A percentile compares a stretch with the other conserved stretches of the same genome.
Evolutionary conservation across 2,888 invertebrate species (phyloP).

Genomic region (Litoditis marina): DNA sequence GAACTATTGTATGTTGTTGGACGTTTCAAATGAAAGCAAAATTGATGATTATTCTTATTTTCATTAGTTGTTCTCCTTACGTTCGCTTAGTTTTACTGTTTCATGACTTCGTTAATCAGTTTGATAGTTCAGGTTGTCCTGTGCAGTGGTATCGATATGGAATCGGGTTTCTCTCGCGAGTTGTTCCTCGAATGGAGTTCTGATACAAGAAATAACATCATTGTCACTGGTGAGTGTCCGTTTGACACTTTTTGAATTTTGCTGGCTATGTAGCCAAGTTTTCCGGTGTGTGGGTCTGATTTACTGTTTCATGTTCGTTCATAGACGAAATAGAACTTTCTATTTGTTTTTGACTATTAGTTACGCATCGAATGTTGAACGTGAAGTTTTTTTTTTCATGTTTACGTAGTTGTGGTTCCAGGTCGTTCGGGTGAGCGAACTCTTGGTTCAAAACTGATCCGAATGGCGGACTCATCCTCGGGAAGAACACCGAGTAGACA

Average conservation of each 20-base stretch:
- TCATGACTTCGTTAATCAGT: background rate
- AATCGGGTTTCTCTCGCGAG: constrained; percentile 89
- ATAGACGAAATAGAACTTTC: no score
- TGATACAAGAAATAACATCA: constrained; percentile 86
- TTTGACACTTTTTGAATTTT: no score
- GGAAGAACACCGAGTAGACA: constrained; percentile 10
- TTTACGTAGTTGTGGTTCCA: constrained; percentile 6
- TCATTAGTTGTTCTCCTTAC: background rate
- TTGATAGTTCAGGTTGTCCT: constrained; percentile 71
- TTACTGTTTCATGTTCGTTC: no score
- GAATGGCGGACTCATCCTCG: constrained; percentile 36
- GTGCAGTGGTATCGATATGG: constrained; percentile 89
- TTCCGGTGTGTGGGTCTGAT: no score
- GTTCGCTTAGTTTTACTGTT: background rate
- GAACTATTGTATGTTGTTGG: no score
- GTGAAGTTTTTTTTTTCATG: no score
- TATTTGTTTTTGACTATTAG: no score
- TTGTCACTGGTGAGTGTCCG: constrained; percentile 72
- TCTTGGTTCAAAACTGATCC: constrained; percentile 66
- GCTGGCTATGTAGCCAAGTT: background rate
- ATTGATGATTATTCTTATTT: background rate
- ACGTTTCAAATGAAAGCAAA: background rate
- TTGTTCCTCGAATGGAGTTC: constrained; percentile 89
- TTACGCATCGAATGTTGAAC: no score
- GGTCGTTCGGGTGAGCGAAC: constrained; percentile 70